These are phyloP conservation scores for Hylaeus anthracinus DNA, from an alignment of 1,140 invertebrate genomes.

Conservation along the genomic window DNA sequence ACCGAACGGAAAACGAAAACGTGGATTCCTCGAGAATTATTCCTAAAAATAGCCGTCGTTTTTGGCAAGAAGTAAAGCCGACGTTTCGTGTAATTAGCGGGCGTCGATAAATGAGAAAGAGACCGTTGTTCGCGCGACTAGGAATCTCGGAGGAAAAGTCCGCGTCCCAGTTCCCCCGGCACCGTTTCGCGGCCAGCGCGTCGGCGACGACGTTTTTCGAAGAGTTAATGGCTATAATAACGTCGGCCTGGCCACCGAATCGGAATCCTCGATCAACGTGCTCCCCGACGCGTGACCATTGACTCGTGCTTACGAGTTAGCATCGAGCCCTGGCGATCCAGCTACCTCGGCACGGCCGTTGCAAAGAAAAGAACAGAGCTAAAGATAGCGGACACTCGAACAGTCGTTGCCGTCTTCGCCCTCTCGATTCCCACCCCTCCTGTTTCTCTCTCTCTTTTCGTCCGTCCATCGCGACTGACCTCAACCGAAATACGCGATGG, in stretches of 20 bases:
- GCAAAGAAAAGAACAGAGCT: conserved; percentile 5
- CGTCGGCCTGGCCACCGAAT: conserved; percentile 1
- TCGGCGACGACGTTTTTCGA: not conserved
- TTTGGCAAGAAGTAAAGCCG: conserved; percentile 6
- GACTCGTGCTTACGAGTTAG: conserved; percentile 14
- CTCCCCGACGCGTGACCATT: conserved; percentile 17
- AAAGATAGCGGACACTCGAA: conserved; percentile 29
- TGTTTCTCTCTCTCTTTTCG: not conserved
- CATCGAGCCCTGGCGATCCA: not conserved
- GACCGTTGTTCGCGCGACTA: not conserved
- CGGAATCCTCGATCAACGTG: conserved; percentile 27
- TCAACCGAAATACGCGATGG: conserved; percentile 13
- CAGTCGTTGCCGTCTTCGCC: not conserved
- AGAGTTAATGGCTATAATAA: not conserved
- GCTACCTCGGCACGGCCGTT: not conserved
- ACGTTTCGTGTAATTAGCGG: too few relatives aligned
- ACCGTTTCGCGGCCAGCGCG: conserved; percentile 8
- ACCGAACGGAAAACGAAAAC: too few relatives aligned
- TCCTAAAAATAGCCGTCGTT: conserved; percentile 26
- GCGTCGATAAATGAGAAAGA: too few relatives aligned
- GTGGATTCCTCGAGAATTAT: too few relatives aligned
- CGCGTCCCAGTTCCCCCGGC: conserved; percentile 1
- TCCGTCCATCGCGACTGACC: not conserved
- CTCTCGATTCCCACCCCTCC: not conserved
- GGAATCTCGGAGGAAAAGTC: not conserved